Conservation (phyloP, 2,113 vertebrate species). For the Sardina pilchardus region DNA sequence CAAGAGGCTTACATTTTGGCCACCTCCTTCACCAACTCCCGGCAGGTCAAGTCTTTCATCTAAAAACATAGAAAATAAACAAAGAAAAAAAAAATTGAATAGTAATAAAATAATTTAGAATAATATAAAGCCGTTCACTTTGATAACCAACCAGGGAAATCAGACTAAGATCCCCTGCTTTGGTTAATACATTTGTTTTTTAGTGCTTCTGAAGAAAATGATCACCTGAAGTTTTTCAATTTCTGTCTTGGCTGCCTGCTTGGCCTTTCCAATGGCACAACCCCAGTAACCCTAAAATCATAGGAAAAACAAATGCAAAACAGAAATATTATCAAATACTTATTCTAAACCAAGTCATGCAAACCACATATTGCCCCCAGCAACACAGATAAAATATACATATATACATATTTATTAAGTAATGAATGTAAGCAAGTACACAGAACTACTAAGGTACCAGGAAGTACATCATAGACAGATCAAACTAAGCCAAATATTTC, state of each 20-base stretch:
- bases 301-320: neutral
- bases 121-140: neutral
- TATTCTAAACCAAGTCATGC: neutral
- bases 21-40: constrained; percentile 96
- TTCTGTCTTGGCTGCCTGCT: constrained; percentile 98
- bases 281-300: constrained; percentile 92
- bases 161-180: too few relatives aligned
- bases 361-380: neutral
- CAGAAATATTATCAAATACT: neutral
- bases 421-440: too few relatives aligned
- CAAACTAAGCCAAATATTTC: too few relatives aligned
- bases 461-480: too few relatives aligned
- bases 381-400: neutral
- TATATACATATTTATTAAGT: too few relatives aligned
- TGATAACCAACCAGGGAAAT: neutral
- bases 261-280: constrained; percentile 96
- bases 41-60: constrained; percentile 98
- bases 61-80: constrained; percentile 54
- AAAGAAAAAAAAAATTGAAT: neutral
- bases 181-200: neutral
- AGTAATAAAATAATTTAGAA: neutral
- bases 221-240: constrained; percentile 96
- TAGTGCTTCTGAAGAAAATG: constrained; percentile 15
- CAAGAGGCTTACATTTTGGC: constrained; percentile 92
- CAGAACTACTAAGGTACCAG: too few relatives aligned